Evolutionary conservation across 2,888 invertebrate species (phyloP).

Genomic region (Acleris cristana): DNA sequence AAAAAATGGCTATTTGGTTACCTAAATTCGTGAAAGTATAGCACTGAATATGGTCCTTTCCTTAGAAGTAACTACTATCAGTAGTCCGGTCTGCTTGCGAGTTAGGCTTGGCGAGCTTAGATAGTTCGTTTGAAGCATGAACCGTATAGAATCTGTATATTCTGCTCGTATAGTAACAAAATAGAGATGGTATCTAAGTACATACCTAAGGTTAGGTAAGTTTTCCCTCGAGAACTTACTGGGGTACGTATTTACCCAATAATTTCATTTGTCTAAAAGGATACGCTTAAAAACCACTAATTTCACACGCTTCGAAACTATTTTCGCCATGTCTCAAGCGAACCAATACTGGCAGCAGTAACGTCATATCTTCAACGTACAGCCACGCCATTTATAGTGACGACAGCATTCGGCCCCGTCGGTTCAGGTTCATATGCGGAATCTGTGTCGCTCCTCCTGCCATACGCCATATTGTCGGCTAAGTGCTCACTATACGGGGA

Average conservation of each 20-base stretch:
- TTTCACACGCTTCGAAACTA: no score
- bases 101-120: neutral
- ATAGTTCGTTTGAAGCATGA: neutral
- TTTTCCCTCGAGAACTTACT: no score
- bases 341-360: neutral
- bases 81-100: neutral
- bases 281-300: no score
- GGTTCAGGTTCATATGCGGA: conserved; percentile 88
- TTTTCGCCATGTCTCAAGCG: no score
- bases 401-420: conserved; percentile 83
- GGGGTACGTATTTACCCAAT: no score
- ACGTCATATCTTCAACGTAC: conserved; percentile 85
- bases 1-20: conserved; percentile 32
- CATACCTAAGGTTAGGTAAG: no score
- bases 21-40: conserved; percentile 31
- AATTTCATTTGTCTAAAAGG: no score
- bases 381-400: conserved; percentile 95
- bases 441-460: conserved; percentile 74
- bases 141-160: no score
- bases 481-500: conserved; percentile 87
- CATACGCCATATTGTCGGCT: conserved; percentile 76
- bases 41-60: conserved; percentile 13
- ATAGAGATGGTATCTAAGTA: no score
- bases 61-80: neutral
- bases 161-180: no score